Percentiles rank a stretch among this genome's conserved stretches.
Conservation (phyloP, 2,888 invertebrate species). For the Pocota personata region DNA sequence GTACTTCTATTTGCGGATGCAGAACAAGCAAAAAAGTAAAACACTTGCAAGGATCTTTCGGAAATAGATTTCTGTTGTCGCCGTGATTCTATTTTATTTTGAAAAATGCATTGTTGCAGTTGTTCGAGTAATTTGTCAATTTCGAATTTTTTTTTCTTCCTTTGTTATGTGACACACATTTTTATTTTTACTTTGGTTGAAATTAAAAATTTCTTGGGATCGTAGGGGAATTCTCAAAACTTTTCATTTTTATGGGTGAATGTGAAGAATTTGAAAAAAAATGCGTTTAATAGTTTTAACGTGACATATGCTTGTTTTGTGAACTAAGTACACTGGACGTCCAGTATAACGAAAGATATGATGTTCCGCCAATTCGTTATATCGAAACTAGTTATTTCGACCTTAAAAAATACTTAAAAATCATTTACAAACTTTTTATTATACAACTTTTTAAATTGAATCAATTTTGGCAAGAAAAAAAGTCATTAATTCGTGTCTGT, state of each 20-base stretch:
- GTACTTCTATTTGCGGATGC: slow-evolving; percentile 28
- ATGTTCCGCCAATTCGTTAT: no score
- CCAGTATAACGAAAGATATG: no score
- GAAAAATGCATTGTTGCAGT: slow-evolving; percentile 64
- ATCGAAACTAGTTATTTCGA: no score
- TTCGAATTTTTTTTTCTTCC: background rate
- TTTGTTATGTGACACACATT: slow-evolving; percentile 22
- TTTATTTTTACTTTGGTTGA: slow-evolving; percentile 26
- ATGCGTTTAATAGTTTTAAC: background rate
- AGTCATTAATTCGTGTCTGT: no score
- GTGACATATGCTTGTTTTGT: no score
- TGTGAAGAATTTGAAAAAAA: background rate
- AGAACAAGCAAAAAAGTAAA: background rate
- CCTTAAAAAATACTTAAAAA: no score
- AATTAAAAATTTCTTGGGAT: background rate
- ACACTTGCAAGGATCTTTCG: slow-evolving; percentile 34
- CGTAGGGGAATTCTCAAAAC: background rate
- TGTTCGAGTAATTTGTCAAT: slow-evolving; percentile 67
- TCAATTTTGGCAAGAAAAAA: no score
- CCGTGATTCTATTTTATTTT: slow-evolving; percentile 27
- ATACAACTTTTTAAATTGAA: no score
- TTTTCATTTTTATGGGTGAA: background rate
- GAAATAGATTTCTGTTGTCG: slow-evolving; percentile 55
- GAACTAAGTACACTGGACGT: no score
- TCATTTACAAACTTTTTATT: no score